Conservation (phyloP, 64 coral and sea anemone species). For the Montipora foliosa region DNA sequence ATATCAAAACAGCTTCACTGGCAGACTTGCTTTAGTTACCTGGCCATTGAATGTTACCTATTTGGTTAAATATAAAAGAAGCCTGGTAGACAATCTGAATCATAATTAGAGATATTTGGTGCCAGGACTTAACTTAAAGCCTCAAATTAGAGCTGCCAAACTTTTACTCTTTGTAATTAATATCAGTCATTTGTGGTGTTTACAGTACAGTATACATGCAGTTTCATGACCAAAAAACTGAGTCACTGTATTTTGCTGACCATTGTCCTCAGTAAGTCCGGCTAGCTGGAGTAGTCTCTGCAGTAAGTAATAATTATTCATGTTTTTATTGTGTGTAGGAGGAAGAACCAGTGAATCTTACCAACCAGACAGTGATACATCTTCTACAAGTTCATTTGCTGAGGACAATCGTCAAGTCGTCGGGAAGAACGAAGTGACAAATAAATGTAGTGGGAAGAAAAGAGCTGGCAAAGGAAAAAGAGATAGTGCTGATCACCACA, state of each 20-base stretch:
- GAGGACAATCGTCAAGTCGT: not conserved
- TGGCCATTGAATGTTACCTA: too few relatives aligned
- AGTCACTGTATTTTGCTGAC: not conserved
- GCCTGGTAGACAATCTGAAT: too few relatives aligned
- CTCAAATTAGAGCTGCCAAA: too few relatives aligned
- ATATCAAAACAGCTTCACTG: too few relatives aligned
- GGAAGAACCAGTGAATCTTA: conserved; percentile 10
- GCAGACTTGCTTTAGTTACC: too few relatives aligned
- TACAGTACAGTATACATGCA: too few relatives aligned
- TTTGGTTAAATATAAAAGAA: too few relatives aligned
- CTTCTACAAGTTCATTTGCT: conserved; percentile 1
- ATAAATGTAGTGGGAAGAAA: not conserved
- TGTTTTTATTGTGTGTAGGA: conserved; percentile 20
- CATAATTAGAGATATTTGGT: too few relatives aligned
- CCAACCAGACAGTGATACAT: conserved; percentile 8
- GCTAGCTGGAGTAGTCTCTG: not conserved
- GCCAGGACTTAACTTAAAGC: too few relatives aligned
- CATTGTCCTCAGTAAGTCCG: not conserved
- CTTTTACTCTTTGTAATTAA: too few relatives aligned
- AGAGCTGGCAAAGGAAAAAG: not conserved
- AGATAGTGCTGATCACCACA: not conserved
- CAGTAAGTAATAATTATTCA: not conserved
- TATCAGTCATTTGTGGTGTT: too few relatives aligned
- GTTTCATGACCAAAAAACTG: not conserved
- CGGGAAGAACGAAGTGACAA: not conserved